Base-by-base conservation (phyloP, 1,140 invertebrate species). In the Cotesia vestalis region DNA sequence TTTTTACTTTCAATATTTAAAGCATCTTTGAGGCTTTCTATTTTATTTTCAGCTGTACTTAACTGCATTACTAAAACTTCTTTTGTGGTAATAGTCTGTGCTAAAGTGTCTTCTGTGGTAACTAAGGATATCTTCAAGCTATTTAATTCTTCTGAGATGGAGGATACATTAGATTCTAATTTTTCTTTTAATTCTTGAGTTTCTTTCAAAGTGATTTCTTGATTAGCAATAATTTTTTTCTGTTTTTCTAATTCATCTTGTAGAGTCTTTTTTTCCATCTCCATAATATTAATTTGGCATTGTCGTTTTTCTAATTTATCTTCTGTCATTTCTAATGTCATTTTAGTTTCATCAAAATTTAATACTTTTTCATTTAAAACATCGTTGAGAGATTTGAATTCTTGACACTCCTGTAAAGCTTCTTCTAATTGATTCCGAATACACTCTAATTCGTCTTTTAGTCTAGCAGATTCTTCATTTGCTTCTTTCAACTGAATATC, bases 401-500 rank as follows among this genome's bases (percentile, higher is more conserved):
- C 75, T 51, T 75, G 20, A 40, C 70, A 78, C 4, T 78, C 76
- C 11, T 72, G 17, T 12, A 71, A 60, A 2, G 67, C 70, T 1
- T 67, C 61, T 20, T 78, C 69, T 14, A 81, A 57, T 35, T 73
- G 71, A 6, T 66, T 46, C 2, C 59, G 57, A 0, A 76, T 59
- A 55, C 51, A 38, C 20, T 78, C 72, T 36, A 84, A 51, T 61
- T 84, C 76, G n/a, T 52, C 57, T 67, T 73, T 75, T 4, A 85
- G 51, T 20, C 75, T 74, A 3, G 73, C 66, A 5, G 79, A 77
- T 69, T 86, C 85, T 68, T 82, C 73, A 69, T 79, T 81, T 0
- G 82, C 80, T 69, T 87, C 86, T 66, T 81, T 74, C 3, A 87
- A 73, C 40, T 87, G 86, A 38, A 87, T 81, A 4, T 87, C 86